A percentile compares a stretch with the other conserved stretches of the same genome.
Conservation (phyloP, 2,797 vertebrate genomes). For the Lagodon rhomboides region DNA sequence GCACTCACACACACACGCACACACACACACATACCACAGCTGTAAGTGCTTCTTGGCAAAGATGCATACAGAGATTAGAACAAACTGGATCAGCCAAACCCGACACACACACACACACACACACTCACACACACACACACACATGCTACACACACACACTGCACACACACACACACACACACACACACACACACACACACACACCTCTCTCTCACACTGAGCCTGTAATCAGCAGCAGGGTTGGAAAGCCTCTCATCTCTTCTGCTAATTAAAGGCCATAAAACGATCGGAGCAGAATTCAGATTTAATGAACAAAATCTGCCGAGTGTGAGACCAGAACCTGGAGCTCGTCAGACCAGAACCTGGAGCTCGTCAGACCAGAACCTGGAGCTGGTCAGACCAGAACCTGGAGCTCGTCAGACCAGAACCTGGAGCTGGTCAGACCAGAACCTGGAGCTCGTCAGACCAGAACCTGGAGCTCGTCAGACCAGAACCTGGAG, state of each 20-base stretch:
- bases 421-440: no score
- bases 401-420: no score
- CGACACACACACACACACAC: conserved; percentile 16
- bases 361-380: no score
- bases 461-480: no score
- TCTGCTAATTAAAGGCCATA: conserved; percentile 64
- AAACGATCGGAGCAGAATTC: conserved; percentile 28
- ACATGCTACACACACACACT: neutral
- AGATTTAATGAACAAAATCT: conserved; percentile 54
- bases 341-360: no score
- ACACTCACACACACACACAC: neutral
- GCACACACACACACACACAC: conserved; percentile 2
- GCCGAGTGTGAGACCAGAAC: conserved; percentile 16
- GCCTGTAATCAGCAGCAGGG: conserved; percentile 62
- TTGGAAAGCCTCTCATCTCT: conserved; percentile 33
- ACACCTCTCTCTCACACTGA: conserved; percentile 8
- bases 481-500: no score
- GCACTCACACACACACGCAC: no score
- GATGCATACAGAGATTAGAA: conserved; percentile 39
- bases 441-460: no score
- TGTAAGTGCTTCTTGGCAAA: conserved; percentile 61
- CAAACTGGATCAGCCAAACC: conserved; percentile 30
- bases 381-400: no score
- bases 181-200: neutral
- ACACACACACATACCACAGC: conserved; percentile 41